Conservation (phyloP, 2,113 vertebrate species). For the Percopsis transmontana region DNA sequence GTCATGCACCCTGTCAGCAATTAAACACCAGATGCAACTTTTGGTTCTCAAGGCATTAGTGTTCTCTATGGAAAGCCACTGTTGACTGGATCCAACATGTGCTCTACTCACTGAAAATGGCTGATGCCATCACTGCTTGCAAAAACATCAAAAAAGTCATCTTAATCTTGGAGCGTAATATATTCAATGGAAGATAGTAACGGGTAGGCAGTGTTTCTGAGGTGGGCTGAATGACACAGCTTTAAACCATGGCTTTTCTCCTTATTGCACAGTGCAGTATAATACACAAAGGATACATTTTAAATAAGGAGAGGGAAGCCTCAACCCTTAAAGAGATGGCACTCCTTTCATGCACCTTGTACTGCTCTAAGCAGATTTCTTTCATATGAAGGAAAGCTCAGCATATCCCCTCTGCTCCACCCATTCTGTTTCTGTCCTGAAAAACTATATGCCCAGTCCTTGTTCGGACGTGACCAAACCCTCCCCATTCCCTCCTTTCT, state of each 20-base stretch:
- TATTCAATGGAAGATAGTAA: slow-evolving; percentile 52
- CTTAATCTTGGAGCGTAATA: neutral
- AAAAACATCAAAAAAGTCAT: neutral
- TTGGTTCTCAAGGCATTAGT: slow-evolving; percentile 63
- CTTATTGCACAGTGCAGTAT: slow-evolving; percentile 28
- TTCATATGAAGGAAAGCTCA: slow-evolving; percentile 51
- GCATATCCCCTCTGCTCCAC: slow-evolving; percentile 27
- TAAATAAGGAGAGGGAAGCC: slow-evolving; percentile 30
- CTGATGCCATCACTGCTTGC: neutral
- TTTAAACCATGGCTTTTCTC: slow-evolving; percentile 28
- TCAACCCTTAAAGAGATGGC: slow-evolving; percentile 25
- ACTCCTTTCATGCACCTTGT: slow-evolving; percentile 11
- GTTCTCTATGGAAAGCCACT: slow-evolving; percentile 58
- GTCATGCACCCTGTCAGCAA: slow-evolving; percentile 78
- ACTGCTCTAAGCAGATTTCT: slow-evolving; percentile 38
- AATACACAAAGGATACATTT: slow-evolving; percentile 41
- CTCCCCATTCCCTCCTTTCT: slow-evolving; percentile 10
- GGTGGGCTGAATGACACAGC: slow-evolving; percentile 34
- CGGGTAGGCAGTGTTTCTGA: slow-evolving; percentile 46
- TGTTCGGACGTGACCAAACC: slow-evolving; percentile 76
- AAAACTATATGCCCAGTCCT: slow-evolving; percentile 79
- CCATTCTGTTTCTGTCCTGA: slow-evolving; percentile 26
- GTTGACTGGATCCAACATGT: slow-evolving; percentile 61
- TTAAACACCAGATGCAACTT: slow-evolving; percentile 66
- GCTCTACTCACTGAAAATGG: slow-evolving; percentile 59